A percentile compares a stretch with the other conserved stretches of the same genome.
These are phyloP conservation scores for Pseudobourletiella spinata DNA, from an alignment of 1,140 invertebrate genomes.

Conservation along the genomic window DNA sequence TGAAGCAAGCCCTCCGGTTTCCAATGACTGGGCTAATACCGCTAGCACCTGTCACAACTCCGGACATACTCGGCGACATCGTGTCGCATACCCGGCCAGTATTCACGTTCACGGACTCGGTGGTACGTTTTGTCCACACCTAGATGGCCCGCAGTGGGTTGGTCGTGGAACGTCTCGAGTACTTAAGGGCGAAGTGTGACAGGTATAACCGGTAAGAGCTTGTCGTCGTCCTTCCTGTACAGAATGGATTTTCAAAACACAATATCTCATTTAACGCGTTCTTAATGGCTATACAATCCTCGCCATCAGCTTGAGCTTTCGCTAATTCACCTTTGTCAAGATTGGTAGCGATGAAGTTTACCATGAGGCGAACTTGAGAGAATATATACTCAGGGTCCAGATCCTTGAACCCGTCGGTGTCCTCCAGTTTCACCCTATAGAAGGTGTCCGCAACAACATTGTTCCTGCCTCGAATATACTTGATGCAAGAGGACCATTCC, in stretches of 20 bases:
- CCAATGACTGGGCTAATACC: too few relatives aligned
- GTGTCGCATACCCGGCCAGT: neutral
- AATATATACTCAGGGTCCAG: neutral
- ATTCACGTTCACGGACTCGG: neutral
- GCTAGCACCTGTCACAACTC: neutral
- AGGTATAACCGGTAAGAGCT: too few relatives aligned
- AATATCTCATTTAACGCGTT: neutral
- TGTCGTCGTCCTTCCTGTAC: too few relatives aligned
- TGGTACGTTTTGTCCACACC: neutral
- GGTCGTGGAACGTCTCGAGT: neutral
- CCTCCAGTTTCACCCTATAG: neutral
- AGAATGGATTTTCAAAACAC: too few relatives aligned
- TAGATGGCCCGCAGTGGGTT: neutral
- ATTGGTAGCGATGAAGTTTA: neutral
- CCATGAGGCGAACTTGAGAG: neutral
- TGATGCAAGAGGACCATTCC: constrained; percentile 11
- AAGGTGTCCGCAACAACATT: constrained; percentile 18
- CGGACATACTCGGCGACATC: neutral
- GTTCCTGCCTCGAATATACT: constrained; percentile 15
- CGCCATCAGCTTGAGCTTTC: neutral
- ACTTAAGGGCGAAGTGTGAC: neutral
- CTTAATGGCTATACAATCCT: neutral
- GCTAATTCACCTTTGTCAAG: neutral
- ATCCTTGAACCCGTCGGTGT: neutral
- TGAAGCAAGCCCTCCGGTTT: too few relatives aligned